Evolutionary conservation across 2,797 vertebrate genomes (phyloP), one percentile per base, ranked within the genome.

Genomic region (Iguana delicatissima): DNA sequence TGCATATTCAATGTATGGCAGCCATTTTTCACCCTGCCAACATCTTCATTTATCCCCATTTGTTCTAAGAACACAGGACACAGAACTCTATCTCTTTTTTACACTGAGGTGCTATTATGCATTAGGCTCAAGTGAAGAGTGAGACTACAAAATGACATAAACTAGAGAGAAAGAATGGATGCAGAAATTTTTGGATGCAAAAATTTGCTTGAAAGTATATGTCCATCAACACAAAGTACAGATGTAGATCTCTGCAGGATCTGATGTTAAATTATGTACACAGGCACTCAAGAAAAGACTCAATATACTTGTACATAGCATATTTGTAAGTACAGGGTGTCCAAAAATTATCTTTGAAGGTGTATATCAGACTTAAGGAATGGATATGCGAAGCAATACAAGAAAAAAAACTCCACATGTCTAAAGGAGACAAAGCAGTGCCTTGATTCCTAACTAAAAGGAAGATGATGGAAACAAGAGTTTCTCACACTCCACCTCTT

Each of bases 91-190:
- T 16, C 38, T 87, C 29, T 12, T 67, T 67, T 29, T 50, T 29
- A 84, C 0, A 1, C 85, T 89, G 85, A 4, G n/a, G 90, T 93
- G 90, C 90, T 92, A 93, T 94, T 94, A 93, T 96, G 95, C 94
- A 88, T 88, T 86, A 93, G 90, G 81, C 88, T 92, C 50, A 85
- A 76, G 91, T 93, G 88, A 62, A 91, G 93, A 93, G 92, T 64
- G 95, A 94, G 91, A 92, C 89, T 93, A 93, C 0, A 73, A 92
- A 89, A 85, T 86, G 9, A 80, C 76, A 1, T 0, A 87, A 91
- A 26, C 88, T 84, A 95, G 94, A 96, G 94, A 94, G 2, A 59
- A 95, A 95, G 94, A 94, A 67, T 26, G 20, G 20, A 64, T 64
- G 18, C 12, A 86, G 18, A 59, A 29, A 50, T 64, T 67, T 67